Evolutionary conservation across 2,888 invertebrate genomes (phyloP), one percentile per base, ranked within the genome.

Genomic region (Euproctis similis): DNA sequence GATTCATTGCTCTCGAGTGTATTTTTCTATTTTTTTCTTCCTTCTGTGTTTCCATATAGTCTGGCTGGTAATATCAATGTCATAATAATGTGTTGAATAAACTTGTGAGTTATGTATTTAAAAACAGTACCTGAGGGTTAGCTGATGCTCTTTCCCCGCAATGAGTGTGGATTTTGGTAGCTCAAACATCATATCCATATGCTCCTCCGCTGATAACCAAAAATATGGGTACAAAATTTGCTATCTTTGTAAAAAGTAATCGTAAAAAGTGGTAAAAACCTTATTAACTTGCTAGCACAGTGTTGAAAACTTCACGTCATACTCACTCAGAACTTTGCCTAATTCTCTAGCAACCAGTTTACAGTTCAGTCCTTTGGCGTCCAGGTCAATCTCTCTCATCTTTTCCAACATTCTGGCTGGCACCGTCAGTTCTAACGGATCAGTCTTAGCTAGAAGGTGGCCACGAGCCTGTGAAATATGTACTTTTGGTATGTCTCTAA

Each of bases 391-490:
- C 1, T 31, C 16, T 17, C 42, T 52, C 9, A 41, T 26, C 6
- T 58, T 47, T 1, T 51, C 35, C n/a, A 78, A 29, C 46, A 68
- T 66, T 4, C 42, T 33, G 10, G 71, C 77, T 0, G 67, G 68
- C 8, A 75, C 20, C 4, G 75, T 65, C 50, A 96, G 88, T 46
- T 88, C 88, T 42, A 96, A 81, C 3, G 96, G 96, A 74, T 96
- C 96, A 44, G 92, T 86, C 62, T 91, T 90, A 23, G 95, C 92
- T 50, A 92, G 87, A 57, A 93, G 88, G 73, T 95, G 95, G 33
- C 94, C 95, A 44, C 94, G 90, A 43, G 89, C 86, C 93, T 96
- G 88, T 19, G 18, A 8, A 4, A 12, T 3, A n/a, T n/a, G n/a
- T n/a, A n/a, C n/a, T n/a, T n/a, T n/a, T n/a, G n/a, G n/a, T n/a